Evolutionary conservation across 2,797 vertebrate genomes (phyloP).

Genomic region (Tympanoctomys barrerae): DNA sequence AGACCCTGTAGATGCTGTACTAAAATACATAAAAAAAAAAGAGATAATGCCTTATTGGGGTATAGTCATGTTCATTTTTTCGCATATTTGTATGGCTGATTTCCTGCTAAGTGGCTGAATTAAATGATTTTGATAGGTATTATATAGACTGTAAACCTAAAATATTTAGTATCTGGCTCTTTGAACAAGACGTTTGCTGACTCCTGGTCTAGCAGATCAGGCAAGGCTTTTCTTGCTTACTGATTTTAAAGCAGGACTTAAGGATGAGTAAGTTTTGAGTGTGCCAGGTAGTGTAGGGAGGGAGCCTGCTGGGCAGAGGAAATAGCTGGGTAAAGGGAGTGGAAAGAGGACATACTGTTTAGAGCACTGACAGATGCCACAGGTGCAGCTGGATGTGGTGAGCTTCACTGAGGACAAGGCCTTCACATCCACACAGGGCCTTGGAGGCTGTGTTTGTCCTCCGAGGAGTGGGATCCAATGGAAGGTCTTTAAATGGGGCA

Average conservation of each 20-base stretch:
- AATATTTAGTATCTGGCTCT: neutral
- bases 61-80: neutral
- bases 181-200: conserved; percentile 35
- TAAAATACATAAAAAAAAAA: neutral
- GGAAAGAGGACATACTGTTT: neutral
- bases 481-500: neutral
- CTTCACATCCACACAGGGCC: neutral
- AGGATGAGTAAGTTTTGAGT: neutral
- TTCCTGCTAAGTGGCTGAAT: neutral
- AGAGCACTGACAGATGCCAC: neutral
- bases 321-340: neutral
- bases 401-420: neutral
- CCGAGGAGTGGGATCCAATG: neutral
- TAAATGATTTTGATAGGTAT: conserved; percentile 30
- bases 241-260: neutral
- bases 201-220: neutral
- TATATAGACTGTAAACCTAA: neutral
- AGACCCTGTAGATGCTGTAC: no score
- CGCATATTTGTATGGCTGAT: neutral
- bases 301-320: neutral
- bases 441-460: neutral
- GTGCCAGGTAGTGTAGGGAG: neutral
- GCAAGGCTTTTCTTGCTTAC: neutral
- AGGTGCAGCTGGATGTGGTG: no score
- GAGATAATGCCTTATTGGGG: neutral